phyloP scores from a whole-genome alignment of 2,797 vertebrate species.

The Saxicola maurus region DNA sequence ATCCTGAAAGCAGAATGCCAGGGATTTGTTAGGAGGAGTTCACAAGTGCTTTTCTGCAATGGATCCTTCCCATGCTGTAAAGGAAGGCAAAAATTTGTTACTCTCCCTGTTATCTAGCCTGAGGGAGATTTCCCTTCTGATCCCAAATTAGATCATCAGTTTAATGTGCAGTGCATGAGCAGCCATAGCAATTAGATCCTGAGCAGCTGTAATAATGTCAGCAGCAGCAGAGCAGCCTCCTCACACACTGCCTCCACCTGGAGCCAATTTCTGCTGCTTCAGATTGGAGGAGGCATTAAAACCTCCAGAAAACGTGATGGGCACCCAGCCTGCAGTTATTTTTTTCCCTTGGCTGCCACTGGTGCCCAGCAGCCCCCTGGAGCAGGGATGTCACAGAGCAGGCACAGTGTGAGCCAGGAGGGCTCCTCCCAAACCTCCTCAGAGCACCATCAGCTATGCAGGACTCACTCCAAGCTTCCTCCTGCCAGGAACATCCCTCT shows the following conservation, averaged over 20 bases:
- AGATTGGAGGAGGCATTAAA: background rate
- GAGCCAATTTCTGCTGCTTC: constrained; percentile 8
- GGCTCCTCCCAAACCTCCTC: background rate
- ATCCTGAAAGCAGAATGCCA: background rate
- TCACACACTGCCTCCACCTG: constrained; percentile 16
- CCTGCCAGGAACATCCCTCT: background rate
- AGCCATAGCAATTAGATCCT: constrained; percentile 49
- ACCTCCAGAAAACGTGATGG: background rate
- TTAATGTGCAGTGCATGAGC: constrained; percentile 53
- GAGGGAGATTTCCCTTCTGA: constrained; percentile 56
- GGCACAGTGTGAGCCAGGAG: background rate
- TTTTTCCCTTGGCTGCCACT: background rate
- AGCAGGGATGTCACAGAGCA: background rate
- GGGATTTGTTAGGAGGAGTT: background rate
- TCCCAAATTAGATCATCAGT: constrained; percentile 58
- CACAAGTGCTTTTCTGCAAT: background rate
- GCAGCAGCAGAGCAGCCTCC: background rate
- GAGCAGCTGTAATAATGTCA: constrained; percentile 33
- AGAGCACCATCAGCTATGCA: background rate
- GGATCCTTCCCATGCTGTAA: background rate
- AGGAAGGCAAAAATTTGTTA: constrained; percentile 3
- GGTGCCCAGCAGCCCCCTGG: background rate
- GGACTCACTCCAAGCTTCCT: background rate
- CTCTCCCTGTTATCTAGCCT: constrained; percentile 29
- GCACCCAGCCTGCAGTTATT: background rate